Percentiles rank a stretch among this genome's conserved stretches.
These are phyloP conservation scores for Malthinus seriepunctatus DNA, from an alignment of 2,888 invertebrate genomes.

Conservation along the genomic window DNA sequence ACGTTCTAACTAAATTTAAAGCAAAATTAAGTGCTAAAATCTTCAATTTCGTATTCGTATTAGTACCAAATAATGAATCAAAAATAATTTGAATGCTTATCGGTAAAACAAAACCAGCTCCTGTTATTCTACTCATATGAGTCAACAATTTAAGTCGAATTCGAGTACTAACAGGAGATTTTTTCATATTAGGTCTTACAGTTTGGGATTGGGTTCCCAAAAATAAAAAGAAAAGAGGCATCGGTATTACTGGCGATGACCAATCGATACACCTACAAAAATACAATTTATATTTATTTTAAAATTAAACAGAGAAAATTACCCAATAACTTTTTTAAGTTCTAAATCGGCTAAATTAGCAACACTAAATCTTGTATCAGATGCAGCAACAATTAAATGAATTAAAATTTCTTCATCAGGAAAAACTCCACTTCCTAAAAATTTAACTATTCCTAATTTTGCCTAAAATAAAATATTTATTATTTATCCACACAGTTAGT, in stretches of 20 bases:
- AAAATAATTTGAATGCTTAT: slow-evolving; percentile 86
- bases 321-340: slow-evolving; percentile 77
- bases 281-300: slow-evolving; percentile 6
- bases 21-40: slow-evolving; percentile 81
- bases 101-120: slow-evolving; percentile 73
- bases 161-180: slow-evolving; percentile 78
- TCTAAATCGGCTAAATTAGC: slow-evolving; percentile 87
- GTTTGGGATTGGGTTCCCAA: slow-evolving; percentile 69
- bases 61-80: slow-evolving; percentile 82
- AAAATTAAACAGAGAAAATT: slow-evolving; percentile 29
- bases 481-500: not conserved
- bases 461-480: slow-evolving; percentile 52
- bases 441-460: slow-evolving; percentile 80
- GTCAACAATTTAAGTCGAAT: slow-evolving; percentile 84
- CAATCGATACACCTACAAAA: slow-evolving; percentile 74
- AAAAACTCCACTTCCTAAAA: slow-evolving; percentile 79
- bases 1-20: slow-evolving; percentile 80
- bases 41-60: slow-evolving; percentile 82
- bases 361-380: slow-evolving; percentile 87
- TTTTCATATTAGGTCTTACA: slow-evolving; percentile 67
- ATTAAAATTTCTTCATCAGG: slow-evolving; percentile 73
- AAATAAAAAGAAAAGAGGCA: slow-evolving; percentile 79
- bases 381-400: slow-evolving; percentile 81
- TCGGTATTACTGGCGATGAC: slow-evolving; percentile 68
- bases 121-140: slow-evolving; percentile 75